These are phyloP conservation scores for Hypomecis atomaria DNA, from an alignment of 2,888 invertebrate species.

Conservation along the genomic window DNA sequence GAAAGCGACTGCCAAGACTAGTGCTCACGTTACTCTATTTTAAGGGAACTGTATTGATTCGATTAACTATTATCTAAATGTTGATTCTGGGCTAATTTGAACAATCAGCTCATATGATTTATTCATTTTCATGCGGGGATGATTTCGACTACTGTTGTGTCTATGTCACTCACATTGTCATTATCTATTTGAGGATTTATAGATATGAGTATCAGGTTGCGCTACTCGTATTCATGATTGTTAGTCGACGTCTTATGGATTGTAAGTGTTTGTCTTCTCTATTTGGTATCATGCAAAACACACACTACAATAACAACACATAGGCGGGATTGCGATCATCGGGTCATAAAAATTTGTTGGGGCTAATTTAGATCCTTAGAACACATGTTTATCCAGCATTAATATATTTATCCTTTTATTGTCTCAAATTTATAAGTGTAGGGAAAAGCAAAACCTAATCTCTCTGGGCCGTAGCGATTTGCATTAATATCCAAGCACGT, in stretches of 20 bases:
- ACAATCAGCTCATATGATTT: slow-evolving; percentile 26
- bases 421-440: slow-evolving; percentile 47
- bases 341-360: slow-evolving; percentile 52
- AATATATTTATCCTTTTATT: slow-evolving; percentile 19
- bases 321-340: slow-evolving; percentile 83
- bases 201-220: slow-evolving; percentile 12
- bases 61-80: slow-evolving; percentile 30
- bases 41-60: slow-evolving; percentile 22
- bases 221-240: slow-evolving; percentile 18
- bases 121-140: slow-evolving; percentile 43
- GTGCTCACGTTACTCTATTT: slow-evolving; percentile 38
- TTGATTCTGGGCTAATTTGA: slow-evolving; percentile 20
- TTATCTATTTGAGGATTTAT: slow-evolving; percentile 27
- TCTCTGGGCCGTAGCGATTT: slow-evolving; percentile 66
- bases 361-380: slow-evolving; percentile 17
- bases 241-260: slow-evolving; percentile 18
- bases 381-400: slow-evolving; percentile 21
- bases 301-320: slow-evolving; percentile 65
- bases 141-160: slow-evolving; percentile 32
- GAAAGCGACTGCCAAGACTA: slow-evolving; percentile 56
- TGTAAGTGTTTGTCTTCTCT: slow-evolving; percentile 43
- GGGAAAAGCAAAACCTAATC: slow-evolving; percentile 64
- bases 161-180: slow-evolving; percentile 34
- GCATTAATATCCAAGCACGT: slow-evolving; percentile 73
- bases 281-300: slow-evolving; percentile 70